A percentile compares a stretch with the other conserved stretches of the same genome.
These are phyloP conservation scores for Grus americana DNA, from an alignment of 2,113 vertebrate species.

Conservation along the genomic window DNA sequence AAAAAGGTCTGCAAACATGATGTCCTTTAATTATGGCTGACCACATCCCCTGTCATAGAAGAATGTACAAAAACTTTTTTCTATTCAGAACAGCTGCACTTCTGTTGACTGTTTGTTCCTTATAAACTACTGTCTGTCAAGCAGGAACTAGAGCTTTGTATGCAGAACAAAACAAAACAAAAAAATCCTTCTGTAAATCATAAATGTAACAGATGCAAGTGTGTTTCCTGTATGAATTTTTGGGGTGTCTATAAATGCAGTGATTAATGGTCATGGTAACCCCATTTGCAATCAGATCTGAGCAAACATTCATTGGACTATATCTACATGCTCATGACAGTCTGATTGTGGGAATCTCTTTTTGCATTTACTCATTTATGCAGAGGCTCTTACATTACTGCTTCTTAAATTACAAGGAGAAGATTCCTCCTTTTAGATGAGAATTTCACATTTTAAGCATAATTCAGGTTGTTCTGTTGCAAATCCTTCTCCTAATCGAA, in stretches of 20 bases:
- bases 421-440: neutral
- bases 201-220: neutral
- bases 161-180: neutral
- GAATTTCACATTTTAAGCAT: neutral
- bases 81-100: neutral
- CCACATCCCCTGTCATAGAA: neutral
- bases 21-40: conserved; percentile 7
- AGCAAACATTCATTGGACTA: neutral
- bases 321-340: neutral
- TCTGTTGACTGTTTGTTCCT: neutral
- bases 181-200: neutral
- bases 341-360: neutral
- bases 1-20: neutral
- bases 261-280: neutral
- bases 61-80: neutral
- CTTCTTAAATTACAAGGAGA: neutral
- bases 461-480: neutral
- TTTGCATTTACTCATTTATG: neutral
- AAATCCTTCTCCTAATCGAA: neutral
- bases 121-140: neutral
- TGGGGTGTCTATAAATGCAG: neutral
- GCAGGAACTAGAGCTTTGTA: neutral
- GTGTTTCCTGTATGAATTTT: neutral
- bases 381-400: neutral
- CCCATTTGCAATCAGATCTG: neutral